A percentile compares a stretch with the other conserved stretches of the same genome.
phyloP scores from a whole-genome alignment of 1,140 invertebrate species.

The Temnothorax nylanderi region DNA sequence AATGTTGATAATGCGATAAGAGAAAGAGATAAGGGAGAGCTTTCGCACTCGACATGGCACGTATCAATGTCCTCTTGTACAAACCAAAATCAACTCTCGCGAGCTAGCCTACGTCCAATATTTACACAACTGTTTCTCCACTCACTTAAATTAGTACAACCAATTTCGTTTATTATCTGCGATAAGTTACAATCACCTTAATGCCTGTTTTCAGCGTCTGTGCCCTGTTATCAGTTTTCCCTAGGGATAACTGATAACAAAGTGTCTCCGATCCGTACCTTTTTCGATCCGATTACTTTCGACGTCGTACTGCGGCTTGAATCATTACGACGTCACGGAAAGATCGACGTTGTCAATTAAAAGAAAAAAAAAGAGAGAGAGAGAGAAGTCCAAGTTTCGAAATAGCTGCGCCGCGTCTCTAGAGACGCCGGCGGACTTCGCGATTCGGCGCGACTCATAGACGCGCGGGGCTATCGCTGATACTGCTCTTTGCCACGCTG shows the following conservation, averaged over 20 bases:
- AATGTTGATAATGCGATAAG: conserved; percentile 37
- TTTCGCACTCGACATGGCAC: not conserved
- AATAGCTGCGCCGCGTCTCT: not conserved
- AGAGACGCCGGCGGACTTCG: not conserved
- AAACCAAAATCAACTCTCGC: conserved; percentile 1
- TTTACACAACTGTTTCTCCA: conserved; percentile 27
- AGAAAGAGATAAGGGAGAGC: not conserved
- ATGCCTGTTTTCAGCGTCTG: not conserved
- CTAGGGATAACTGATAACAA: not conserved
- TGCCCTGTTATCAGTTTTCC: not conserved
- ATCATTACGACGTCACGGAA: not conserved
- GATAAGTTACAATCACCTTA: not conserved
- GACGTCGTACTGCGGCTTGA: not conserved
- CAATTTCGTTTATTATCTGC: not conserved
- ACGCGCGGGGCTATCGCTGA: conserved; percentile 58
- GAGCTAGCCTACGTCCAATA: conserved; percentile 25
- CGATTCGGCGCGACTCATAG: conserved; percentile 50
- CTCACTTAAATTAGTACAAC: not conserved
- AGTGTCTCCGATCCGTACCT: not conserved
- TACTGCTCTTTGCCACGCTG: conserved; percentile 62
- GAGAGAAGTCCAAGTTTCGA: not conserved
- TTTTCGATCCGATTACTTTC: not conserved
- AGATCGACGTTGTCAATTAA: not conserved
- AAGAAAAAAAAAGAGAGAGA: not conserved
- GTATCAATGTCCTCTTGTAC: conserved; percentile 40